Base-by-base conservation (phyloP, 2,797 vertebrate genomes). In the Masticophis lateralis region DNA sequence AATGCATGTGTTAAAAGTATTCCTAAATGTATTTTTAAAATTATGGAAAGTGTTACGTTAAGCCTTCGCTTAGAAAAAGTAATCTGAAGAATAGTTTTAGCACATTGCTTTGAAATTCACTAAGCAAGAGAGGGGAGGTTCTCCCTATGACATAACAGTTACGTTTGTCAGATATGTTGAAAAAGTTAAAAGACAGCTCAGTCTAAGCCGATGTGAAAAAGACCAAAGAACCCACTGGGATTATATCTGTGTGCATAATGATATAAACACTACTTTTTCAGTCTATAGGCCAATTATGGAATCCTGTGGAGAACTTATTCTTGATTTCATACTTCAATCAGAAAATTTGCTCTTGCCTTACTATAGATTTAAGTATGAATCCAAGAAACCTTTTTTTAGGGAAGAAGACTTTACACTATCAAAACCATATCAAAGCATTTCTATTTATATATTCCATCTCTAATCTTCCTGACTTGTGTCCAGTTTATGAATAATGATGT, bases 181-280 rank as follows among this genome's bases (percentile, higher is more conserved):
- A 92, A 28, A 28, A 55, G 1, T 47, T 66, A 90, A 74, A 92
- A 87, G 37, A 66, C 8, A 94, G 60, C 55, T 88, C 91, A 60
- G 89, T 90, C 61, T 55, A 87, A 69, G 47, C 0, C 5, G 27
- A 28, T 61, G 60, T 53, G 27, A 90, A 56, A 53, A 74, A 90
- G 74, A 0, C 0, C 51, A 92, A 93, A 91, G 87, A 93, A 47
- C 18, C 89, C 93, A 86, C 61, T 18, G 91, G 92, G 89, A 94
- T 94, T 95, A 93, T 92, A 96, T 95, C 92, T 96, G 92, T 93
- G 96, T 94, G 74, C 92, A 94, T n/a, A 92, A 89, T 93, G 86
- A 90, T 95, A 96, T 88, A 94, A 92, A 91, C 86, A 14, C 96
- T 96, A 93, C 87, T 96, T 96, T 95, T 89, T 90, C 92, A 93